Evolutionary conservation across 2,113 vertebrate species (phyloP).

Genomic region (Castor canadensis): DNA sequence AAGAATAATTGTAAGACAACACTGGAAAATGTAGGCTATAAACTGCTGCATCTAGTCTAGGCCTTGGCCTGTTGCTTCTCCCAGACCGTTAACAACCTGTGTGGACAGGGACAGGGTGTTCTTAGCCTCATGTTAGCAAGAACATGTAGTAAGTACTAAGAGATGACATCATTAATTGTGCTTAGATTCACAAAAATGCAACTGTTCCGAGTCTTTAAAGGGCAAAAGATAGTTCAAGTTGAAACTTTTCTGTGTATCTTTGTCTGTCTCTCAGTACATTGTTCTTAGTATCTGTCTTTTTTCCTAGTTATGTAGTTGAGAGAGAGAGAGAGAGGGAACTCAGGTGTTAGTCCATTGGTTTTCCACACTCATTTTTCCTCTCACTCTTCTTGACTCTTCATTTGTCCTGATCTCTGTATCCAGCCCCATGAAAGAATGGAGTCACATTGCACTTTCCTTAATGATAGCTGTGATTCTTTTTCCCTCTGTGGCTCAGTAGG

Average conservation of each 20-base stretch:
- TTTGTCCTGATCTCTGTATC: neutral
- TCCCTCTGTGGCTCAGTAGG: neutral
- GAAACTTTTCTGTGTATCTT: neutral
- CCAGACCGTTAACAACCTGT: neutral
- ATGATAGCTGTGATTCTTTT: neutral
- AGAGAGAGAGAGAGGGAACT: neutral
- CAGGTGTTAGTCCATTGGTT: fast-evolving
- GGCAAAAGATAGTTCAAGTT: neutral
- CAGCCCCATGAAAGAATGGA: neutral
- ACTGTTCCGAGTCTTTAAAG: neutral
- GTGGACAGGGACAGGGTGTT: conserved; percentile 35
- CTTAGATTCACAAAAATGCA: conserved; percentile 16
- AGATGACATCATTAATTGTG: conserved; percentile 40
- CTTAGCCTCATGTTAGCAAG: neutral
- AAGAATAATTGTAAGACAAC: neutral
- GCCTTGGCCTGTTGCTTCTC: neutral
- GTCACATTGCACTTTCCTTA: neutral
- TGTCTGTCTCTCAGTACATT: neutral
- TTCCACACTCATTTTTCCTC: neutral
- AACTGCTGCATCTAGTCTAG: neutral
- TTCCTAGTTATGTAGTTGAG: neutral
- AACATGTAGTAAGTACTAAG: conserved; percentile 59
- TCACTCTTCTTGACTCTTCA: neutral
- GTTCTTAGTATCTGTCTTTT: neutral
- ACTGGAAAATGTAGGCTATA: neutral